Conservation (phyloP, 1,140 invertebrate species). For the Drosophila ironensis region DNA sequence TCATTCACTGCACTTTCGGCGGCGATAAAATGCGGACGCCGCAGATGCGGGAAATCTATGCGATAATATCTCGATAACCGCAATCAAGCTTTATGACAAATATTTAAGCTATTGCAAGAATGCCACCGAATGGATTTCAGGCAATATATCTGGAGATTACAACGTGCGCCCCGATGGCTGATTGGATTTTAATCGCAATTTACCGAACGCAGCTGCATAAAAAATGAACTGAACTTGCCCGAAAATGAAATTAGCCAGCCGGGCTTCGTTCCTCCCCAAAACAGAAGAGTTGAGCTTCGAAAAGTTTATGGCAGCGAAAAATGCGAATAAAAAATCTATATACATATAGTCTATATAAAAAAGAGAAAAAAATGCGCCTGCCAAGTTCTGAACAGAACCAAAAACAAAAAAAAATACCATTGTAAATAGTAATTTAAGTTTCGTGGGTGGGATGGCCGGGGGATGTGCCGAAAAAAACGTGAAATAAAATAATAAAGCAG, state of each 20-base stretch:
- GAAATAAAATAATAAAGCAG: slow-evolving; percentile 28
- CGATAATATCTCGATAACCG: slow-evolving; percentile 39
- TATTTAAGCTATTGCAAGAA: slow-evolving; percentile 54
- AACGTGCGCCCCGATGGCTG: neutral
- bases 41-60: slow-evolving; percentile 42
- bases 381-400: slow-evolving; percentile 24
- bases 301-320: slow-evolving; percentile 62
- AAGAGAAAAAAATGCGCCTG: slow-evolving; percentile 49
- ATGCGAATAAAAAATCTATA: slow-evolving; percentile 45
- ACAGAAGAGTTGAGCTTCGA: slow-evolving; percentile 11
- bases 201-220: slow-evolving; percentile 35
- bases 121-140: slow-evolving; percentile 11
- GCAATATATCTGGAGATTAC: slow-evolving; percentile 3
- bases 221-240: slow-evolving; percentile 42
- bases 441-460: slow-evolving; percentile 13
- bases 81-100: too few relatives aligned
- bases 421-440: slow-evolving; percentile 80
- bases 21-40: slow-evolving; percentile 19
- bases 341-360: slow-evolving; percentile 6
- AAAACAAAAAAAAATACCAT: slow-evolving; percentile 60
- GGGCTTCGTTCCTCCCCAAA: slow-evolving; percentile 4
- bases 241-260: slow-evolving; percentile 64
- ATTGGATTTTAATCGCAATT: slow-evolving; percentile 44
- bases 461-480: slow-evolving; percentile 59
- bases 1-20: slow-evolving; percentile 31